Evolutionary conservation across 2,888 invertebrate genomes (phyloP), one percentile per base, ranked within the genome.

Genomic region (Ormia ochracea): DNA sequence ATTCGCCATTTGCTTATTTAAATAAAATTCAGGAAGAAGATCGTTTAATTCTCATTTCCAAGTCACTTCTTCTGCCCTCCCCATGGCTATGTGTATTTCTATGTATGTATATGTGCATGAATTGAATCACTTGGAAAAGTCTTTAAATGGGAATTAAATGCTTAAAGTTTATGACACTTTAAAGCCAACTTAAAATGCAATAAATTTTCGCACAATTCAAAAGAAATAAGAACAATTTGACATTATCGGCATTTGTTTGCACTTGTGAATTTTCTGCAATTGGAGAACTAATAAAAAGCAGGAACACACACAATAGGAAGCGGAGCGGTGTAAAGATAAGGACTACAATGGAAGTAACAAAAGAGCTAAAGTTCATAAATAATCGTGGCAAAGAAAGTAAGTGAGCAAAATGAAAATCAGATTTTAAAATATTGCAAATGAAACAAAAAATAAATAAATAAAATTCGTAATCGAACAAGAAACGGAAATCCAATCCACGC

Each of bases 261-360:
- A 85, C 84, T 87, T 86, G 81, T 45, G 80, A 85, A 66, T 85
- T 85, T 86, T 84, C 84, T 85, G 85, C 86, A 87, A 84, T 84
- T 84, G 82, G 84, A 84, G 83, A 87, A 85, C 85, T 84, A 85
- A 85, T 65, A 85, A 50, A 85, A 83, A 84, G 83, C 82, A 82
- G 12, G 26, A 33, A 45, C 45, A 52, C 58, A 17, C 74, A 56
- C 54, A 78, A 74, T 63, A 78, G 74, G 69, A 70, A 5, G 0
- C 5, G 4, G 6, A 68, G 61, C 66, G 83, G 83, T 50, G 56
- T 72, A 48, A 70, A 69, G 75, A 77, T 75, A 79, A 81, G 76
- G 73, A 81, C 61, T 74, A 45, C 33, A 38, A 54, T 45, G 59
- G 50, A 56, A 72, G 36, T 21, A 80, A 52, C 70, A 63, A 70